Evolutionary conservation across 2,888 invertebrate species (phyloP).

Genomic region (Eumerus sabulonum): DNA sequence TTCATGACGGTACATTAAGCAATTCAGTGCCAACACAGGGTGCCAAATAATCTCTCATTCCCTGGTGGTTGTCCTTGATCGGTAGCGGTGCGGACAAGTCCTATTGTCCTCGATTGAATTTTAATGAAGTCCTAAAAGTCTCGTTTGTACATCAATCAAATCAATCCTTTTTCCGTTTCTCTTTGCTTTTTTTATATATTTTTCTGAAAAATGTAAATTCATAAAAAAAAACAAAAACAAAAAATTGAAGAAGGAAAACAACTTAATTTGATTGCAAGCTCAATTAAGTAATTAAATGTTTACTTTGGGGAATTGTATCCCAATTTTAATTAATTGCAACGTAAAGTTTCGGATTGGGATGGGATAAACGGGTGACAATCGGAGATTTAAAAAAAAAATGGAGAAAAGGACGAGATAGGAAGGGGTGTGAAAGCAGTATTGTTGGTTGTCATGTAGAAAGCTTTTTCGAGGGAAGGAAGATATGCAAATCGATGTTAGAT

Average conservation of each 20-base stretch:
- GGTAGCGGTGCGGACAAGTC: neutral
- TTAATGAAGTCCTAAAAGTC: conserved; percentile 50
- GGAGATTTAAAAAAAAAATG: conserved; percentile 13
- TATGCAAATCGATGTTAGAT: conserved; percentile 43
- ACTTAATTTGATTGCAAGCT: conserved; percentile 67
- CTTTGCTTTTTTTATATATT: conserved; percentile 28
- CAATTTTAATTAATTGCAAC: conserved; percentile 63
- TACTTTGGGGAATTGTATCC: conserved; percentile 65
- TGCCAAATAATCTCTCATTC: conserved; percentile 38
- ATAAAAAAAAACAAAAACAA: neutral
- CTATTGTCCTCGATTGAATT: conserved; percentile 37
- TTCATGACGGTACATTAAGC: conserved; percentile 61
- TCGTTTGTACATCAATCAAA: conserved; percentile 53
- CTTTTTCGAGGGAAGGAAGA: conserved; percentile 12
- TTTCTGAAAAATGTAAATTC: conserved; percentile 55
- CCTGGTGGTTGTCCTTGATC: neutral
- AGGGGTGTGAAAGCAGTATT: neutral
- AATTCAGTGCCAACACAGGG: conserved; percentile 55
- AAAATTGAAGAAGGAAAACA: conserved; percentile 4
- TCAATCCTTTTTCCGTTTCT: conserved; percentile 29
- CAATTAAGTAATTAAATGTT: conserved; percentile 69
- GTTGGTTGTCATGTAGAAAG: neutral
- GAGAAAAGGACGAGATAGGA: conserved; percentile 1
- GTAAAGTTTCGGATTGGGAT: conserved; percentile 30
- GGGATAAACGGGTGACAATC: conserved; percentile 3